Evolutionary conservation across 2,797 vertebrate genomes (phyloP), one percentile per base, ranked within the genome.

Genomic region (Natrix natrix): DNA sequence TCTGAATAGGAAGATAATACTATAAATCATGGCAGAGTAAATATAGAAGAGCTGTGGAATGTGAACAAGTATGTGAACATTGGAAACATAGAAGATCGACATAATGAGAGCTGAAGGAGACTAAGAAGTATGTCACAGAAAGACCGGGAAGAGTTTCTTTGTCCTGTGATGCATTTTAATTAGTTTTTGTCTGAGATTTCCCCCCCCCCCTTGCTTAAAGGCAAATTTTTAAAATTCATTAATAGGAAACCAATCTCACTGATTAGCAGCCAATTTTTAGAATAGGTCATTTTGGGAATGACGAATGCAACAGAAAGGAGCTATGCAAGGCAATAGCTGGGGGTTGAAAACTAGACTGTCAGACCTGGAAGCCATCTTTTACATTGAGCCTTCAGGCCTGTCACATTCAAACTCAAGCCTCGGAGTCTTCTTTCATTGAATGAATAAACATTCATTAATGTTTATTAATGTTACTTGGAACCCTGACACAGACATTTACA

Each of bases 1-100:
- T 74, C 89, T 93, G 95, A 95, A 95, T 94, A 93, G 93, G 92
- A 90, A 96, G 95, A 95, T 92, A 90, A 93, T 93, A 93, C 86
- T 89, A 83, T n/a, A 90, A 94, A 95, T 93, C n/a, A 0, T 86
- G 92, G 1, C 0, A 92, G 92, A 93, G 92, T 94, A 96, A 97
- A 96, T 96, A 37, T 93, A 96, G 96, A 60, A 95, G 90, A 95
- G 83, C 43, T 86, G 87, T 61, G 69, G 91, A 0, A 0, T 78
- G 63, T 92, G 94, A 89, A 95, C 95, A 94, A 56, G 83, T 94
- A 91, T 32, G 22, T 86, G 63, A 52, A 57, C 90, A 90, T 90
- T 90, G 92, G 92, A 93, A 91, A 56, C 4, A 5, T 0, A 48
- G 86, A 78, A 57, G 92, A 90, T 88, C 93, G 95, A 93, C 52